Conservation (phyloP, 2,113 vertebrate species). For the Drymodes brunneopygia region DNA sequence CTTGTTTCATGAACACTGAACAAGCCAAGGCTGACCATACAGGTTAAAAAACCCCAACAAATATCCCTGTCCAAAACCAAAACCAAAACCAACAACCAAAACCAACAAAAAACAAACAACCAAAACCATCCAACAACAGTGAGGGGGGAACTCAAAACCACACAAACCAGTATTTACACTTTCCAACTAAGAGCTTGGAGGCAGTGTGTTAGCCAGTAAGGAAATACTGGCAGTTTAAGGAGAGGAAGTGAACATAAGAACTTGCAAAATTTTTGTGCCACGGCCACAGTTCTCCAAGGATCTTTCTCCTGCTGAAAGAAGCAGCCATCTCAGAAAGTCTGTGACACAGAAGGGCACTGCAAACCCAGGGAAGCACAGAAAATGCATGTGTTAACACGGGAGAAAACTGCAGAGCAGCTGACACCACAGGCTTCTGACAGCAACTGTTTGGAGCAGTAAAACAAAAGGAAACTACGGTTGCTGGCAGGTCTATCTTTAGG, state of each 20-base stretch:
- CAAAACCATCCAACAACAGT: background rate
- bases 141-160: background rate
- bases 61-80: background rate
- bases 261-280: background rate
- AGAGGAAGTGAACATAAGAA: background rate
- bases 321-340: background rate
- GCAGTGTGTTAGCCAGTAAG: background rate
- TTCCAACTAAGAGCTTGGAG: background rate
- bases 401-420: background rate
- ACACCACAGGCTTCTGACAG: background rate
- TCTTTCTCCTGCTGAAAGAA: background rate
- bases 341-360: background rate
- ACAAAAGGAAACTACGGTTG: background rate
- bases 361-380: background rate
- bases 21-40: background rate
- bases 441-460: background rate
- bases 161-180: background rate
- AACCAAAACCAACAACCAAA: background rate
- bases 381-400: fast-evolving
- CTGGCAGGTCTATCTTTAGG: background rate
- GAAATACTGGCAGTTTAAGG: background rate
- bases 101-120: background rate
- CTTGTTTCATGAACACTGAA: background rate
- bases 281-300: background rate
- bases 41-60: background rate